Base-by-base conservation (phyloP, 2,797 vertebrate genomes). In the Phoeniculus purpureus region DNA sequence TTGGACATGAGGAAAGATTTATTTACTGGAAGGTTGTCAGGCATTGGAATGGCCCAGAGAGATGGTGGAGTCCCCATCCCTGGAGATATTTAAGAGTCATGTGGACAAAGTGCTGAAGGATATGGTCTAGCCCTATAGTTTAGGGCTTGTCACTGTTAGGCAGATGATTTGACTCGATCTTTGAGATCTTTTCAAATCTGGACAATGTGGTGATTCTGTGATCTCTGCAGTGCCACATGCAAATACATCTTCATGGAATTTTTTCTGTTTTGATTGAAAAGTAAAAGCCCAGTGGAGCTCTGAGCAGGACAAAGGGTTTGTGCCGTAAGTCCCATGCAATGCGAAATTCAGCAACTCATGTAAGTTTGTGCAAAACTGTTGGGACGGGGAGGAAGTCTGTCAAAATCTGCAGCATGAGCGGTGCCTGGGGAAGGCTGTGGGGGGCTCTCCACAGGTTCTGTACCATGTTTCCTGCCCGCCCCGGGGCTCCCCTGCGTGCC, bases 331-430 rank as follows among this genome's bases (percentile, higher is more conserved):
- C 61, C 4, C 60, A 66, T 56, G n/a, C 20, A 5, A 4, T 25
- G 64, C 65, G 34, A 50, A 66, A 34, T 67, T 90, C 32, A 58
- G 2, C 82, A 26, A 14, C 54, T 8, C 4, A 0, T n/a, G 10
- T 48, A 4, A 3, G 48, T 25, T 87, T 78, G 81, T 92, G 84
- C 93, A 81, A 67, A 94, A 7, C 47, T 19, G 40, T 72, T 4
- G 32, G 84, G 86, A 71, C 75, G 18, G 61, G 78, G 85, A 43
- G 90, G 81, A 96, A 70, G 90, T 89, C 84, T 87, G 65, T 77
- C 54, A 60, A 29, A 81, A 74, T 74, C 82, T 73, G 82, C n/a
- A 78, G 88, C 27, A 2, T 1, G 8, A 62, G 65, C 1, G 2
- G 55, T 74, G 87, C 66, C 85, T 25, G 70, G 62, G 72, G 62